Base-by-base conservation (phyloP, 2,888 invertebrate genomes). In the Heliconius charithonia region DNA sequence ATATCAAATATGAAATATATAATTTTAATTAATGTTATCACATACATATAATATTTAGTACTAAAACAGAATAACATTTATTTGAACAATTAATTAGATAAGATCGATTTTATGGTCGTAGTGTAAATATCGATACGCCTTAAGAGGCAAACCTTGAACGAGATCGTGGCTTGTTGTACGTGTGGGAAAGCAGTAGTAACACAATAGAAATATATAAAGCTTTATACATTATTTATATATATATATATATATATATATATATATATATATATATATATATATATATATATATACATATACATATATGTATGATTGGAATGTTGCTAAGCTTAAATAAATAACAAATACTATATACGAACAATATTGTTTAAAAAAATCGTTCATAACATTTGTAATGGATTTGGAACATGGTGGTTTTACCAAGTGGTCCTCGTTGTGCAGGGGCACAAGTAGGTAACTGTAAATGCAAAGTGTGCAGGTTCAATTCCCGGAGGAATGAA, bases 81-180 rank as follows among this genome's bases (percentile, higher is more conserved):
- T 75, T 69, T 71, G 29, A 67, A 65, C 77, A 41, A 76, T 75
- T 71, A 70, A 71, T 77, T 66, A 71, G 78, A 76, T 79, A 62
- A 56, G 32, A 65, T 73, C 41, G 27, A 76, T 72, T 72, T 72
- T 72, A 72, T 56, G 71, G 56, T 32, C 71, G 56, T 32, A 59
- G 71, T 56, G 56, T 72, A 72, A 71, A 71, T 29, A 72, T 56
- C 71, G 56, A n/a, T 72, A 72, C 32, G 32, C 29, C n/a, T 72
- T 72, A 56, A 72, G 32, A 56, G 71, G 71, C 71, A n/a, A 16
- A 70, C 80, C 80, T 80, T 80, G 79, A 51, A 65, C 66, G 59
- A 75, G 76, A 75, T 77, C 80, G 79, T 80, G 80, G 45, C 67
- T 56, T 74, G 76, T 63, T n/a, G 62, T 73, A 41, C 70, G 56